Percentiles rank a stretch among this genome's conserved stretches.
Conservation (phyloP, 2,888 invertebrate genomes). For the Podotricha telesiphe region DNA sequence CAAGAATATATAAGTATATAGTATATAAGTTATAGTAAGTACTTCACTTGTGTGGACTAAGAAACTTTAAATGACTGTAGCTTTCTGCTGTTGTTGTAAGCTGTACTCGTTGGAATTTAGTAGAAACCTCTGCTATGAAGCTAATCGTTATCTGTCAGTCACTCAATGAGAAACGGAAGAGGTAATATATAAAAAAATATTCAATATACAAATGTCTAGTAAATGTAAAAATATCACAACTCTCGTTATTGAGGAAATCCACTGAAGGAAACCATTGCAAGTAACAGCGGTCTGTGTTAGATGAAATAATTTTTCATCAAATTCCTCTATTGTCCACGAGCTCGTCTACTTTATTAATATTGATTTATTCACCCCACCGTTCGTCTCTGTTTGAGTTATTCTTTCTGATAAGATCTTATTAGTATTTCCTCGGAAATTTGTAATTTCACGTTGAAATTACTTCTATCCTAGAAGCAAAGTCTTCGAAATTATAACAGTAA, state of each 20-base stretch:
- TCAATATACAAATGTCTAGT: not conserved
- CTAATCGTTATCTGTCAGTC: no score
- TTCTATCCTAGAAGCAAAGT: no score
- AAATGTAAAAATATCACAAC: not conserved
- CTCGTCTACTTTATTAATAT: constrained; percentile 47
- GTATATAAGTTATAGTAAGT: no score
- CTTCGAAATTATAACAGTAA: not conserved
- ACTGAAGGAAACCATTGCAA: constrained; percentile 18
- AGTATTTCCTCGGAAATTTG: constrained; percentile 6
- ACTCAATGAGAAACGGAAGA: no score
- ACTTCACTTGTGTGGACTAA: no score
- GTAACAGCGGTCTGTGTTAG: constrained; percentile 20
- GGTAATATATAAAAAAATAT: no score
- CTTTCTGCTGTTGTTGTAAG: no score
- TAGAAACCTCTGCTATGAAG: no score
- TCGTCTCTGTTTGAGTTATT: constrained; percentile 21
- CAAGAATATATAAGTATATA: no score
- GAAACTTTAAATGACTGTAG: no score
- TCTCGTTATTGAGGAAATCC: not conserved
- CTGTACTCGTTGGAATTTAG: no score
- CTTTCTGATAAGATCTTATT: constrained; percentile 30
- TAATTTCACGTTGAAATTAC: not conserved
- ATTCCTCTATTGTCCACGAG: constrained; percentile 44
- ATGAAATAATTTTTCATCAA: constrained; percentile 41
- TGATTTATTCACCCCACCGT: constrained; percentile 57